Percentiles rank a stretch among this genome's conserved stretches.
Evolutionary conservation across 2,888 invertebrate species (phyloP).

Genomic region (Ectemnius lituratus): DNA sequence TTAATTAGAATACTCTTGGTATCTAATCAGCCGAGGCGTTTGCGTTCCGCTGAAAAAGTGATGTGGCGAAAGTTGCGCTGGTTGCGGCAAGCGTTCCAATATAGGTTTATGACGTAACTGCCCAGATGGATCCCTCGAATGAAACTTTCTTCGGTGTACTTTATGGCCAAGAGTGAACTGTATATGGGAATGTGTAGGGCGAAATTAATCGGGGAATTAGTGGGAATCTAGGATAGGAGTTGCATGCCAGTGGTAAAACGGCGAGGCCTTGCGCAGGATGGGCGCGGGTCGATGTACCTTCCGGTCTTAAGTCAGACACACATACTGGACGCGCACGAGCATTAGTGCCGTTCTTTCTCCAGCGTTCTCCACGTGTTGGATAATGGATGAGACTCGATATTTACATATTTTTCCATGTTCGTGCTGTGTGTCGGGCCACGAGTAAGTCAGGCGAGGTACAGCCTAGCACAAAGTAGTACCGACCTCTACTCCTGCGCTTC

Average conservation of each 20-base stretch:
- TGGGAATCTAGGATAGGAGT: conserved; percentile 22
- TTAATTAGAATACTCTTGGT: no score
- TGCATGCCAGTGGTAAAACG: conserved; percentile 53
- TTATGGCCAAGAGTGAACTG: no score
- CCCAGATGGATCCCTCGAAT: no score
- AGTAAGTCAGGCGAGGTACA: conserved; percentile 70
- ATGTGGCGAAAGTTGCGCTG: no score
- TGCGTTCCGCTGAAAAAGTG: no score
- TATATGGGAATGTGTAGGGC: no score
- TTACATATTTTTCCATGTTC: conserved; percentile 73
- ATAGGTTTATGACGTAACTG: no score
- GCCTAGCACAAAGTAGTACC: conserved; percentile 71
- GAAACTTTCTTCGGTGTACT: no score
- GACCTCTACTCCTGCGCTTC: conserved; percentile 15
- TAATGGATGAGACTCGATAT: conserved; percentile 69
- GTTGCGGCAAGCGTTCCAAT: no score
- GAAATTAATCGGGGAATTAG: no score
- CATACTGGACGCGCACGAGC: conserved; percentile 11
- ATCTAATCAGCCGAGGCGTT: no score
- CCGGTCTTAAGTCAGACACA: conserved; percentile 51
- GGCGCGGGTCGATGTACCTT: conserved; percentile 60
- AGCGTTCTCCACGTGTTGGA: conserved; percentile 51
- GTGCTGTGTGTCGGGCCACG: conserved; percentile 61
- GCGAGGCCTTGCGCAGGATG: conserved; percentile 32
- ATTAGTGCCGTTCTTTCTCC: conserved; percentile 36